These are phyloP conservation scores for Megaustenia siamemsis DNA, from an alignment of 2,888 invertebrate genomes.

Conservation along the genomic window DNA sequence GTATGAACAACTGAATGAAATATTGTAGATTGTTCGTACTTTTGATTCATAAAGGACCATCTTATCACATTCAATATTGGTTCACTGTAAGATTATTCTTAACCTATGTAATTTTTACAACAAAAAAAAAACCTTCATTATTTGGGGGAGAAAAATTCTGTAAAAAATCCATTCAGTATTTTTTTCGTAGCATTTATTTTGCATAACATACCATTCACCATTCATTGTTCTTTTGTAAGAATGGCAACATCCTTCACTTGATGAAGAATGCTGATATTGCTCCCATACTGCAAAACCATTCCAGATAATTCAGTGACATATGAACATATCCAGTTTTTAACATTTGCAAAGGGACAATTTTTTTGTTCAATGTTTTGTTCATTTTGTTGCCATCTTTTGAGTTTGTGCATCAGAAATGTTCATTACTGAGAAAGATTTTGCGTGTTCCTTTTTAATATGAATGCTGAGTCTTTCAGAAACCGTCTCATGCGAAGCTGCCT, in stretches of 20 bases:
- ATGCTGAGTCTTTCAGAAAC: constrained; percentile 45
- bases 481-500: constrained; percentile 19
- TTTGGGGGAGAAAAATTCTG: background rate
- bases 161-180: constrained; percentile 27
- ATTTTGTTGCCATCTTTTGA: constrained; percentile 20
- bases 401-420: background rate
- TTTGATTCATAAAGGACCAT: background rate
- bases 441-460: constrained; percentile 17
- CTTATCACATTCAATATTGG: background rate
- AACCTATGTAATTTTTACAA: background rate
- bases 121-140: background rate
- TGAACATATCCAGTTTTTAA: constrained; percentile 49
- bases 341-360: constrained; percentile 20
- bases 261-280: constrained; percentile 24
- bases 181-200: background rate
- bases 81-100: background rate
- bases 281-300: constrained; percentile 40
- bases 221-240: background rate
- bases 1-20: background rate
- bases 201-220: background rate
- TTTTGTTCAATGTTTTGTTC: background rate
- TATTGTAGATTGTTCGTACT: background rate
- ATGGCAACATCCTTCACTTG: background rate
- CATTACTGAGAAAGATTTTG: constrained; percentile 16
- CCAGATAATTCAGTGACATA: constrained; percentile 30